Evolutionary conservation across 2,113 vertebrate species (phyloP).

Genomic region (Haplotaxodon microlepis): DNA sequence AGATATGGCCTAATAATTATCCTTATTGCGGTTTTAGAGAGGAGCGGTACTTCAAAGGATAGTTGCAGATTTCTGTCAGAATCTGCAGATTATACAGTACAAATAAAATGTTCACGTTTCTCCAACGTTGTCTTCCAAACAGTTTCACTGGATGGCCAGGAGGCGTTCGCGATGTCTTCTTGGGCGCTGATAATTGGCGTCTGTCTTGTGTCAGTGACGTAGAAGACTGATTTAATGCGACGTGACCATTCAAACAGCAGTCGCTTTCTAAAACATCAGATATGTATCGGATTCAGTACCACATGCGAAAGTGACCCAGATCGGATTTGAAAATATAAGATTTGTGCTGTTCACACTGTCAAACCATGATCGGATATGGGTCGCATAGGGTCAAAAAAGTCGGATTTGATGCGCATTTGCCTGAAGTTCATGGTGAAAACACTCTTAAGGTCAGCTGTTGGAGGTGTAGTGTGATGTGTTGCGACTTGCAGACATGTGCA

Average conservation of each 20-base stretch:
- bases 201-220: not conserved
- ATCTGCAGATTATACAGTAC: not conserved
- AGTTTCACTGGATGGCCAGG: not conserved
- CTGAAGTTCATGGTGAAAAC: not conserved
- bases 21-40: not conserved
- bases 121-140: not conserved
- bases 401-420: not conserved
- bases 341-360: not conserved
- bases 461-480: not conserved
- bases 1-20: fast-evolving
- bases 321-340: not conserved
- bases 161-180: not conserved
- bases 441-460: not conserved
- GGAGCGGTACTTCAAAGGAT: not conserved
- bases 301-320: not conserved
- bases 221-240: fast-evolving
- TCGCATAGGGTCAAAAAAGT: not conserved
- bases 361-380: not conserved
- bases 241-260: fast-evolving
- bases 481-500: not conserved
- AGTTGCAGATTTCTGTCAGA: not conserved
- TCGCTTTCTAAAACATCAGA: not conserved
- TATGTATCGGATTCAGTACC: not conserved
- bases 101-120: not conserved
- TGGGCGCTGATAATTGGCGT: fast-evolving